Evolutionary conservation across 1,140 invertebrate species (phyloP).

Genomic region (Phthorimaea operculella): DNA sequence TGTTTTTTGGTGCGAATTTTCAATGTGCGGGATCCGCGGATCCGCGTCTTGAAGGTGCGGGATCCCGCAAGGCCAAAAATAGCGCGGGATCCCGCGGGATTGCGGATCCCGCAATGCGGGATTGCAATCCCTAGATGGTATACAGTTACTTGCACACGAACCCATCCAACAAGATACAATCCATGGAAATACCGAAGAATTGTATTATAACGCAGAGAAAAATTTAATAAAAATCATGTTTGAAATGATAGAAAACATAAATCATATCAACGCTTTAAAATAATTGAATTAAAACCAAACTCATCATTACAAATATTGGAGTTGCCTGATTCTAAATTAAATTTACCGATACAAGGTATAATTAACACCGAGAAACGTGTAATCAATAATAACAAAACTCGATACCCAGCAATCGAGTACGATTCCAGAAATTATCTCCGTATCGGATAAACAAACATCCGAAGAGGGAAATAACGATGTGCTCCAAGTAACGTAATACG

Average conservation of each 20-base stretch:
- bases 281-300: constrained; percentile 1
- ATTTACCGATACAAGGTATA: constrained; percentile 33
- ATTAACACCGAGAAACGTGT: constrained; percentile 44
- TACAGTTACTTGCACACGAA: not conserved
- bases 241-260: not conserved
- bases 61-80: too few species aligned
- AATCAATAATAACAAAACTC: constrained; percentile 48
- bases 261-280: constrained; percentile 1
- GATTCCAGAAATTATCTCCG: constrained; percentile 33
- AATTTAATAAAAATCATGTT: not conserved
- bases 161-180: not conserved
- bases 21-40: too few species aligned
- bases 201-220: not conserved
- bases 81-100: too few species aligned
- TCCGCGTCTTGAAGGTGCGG: too few species aligned
- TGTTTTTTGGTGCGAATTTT: too few species aligned
- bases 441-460: constrained; percentile 49
- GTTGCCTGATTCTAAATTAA: constrained; percentile 27
- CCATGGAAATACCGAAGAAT: not conserved
- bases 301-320: constrained; percentile 3
- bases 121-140: too few species aligned
- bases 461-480: constrained; percentile 39
- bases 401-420: constrained; percentile 31
- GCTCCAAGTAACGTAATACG: constrained; percentile 54
- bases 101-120: too few species aligned